phyloP scores from a whole-genome alignment of 2,888 invertebrate genomes.

The Agrotis exclamationis region DNA sequence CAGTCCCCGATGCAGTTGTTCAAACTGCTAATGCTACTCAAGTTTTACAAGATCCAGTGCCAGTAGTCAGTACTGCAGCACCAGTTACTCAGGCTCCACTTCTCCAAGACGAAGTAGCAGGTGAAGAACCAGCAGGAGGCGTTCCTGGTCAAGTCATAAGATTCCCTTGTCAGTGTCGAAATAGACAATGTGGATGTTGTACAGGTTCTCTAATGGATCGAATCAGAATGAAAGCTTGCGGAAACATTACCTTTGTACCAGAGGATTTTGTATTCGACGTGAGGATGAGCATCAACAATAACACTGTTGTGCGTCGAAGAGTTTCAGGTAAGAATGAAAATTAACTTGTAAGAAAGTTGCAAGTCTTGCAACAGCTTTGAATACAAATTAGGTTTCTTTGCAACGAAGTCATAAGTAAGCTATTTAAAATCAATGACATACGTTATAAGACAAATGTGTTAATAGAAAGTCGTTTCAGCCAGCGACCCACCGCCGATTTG shows the following conservation, averaged over 20 bases:
- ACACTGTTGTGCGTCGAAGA: conserved; percentile 93
- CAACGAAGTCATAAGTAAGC: conserved; percentile 21
- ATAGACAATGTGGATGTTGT: conserved; percentile 93
- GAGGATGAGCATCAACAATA: conserved; percentile 93
- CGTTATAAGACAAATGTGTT: conserved; percentile 31
- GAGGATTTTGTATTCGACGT: conserved; percentile 96
- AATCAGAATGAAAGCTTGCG: conserved; percentile 94
- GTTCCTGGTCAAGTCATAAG: conserved; percentile 87
- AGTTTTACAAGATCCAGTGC: conserved; percentile 60
- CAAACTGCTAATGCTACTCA: conserved; percentile 60
- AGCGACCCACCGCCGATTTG: conserved; percentile 94
- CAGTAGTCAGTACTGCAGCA: conserved; percentile 61
- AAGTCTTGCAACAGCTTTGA: conserved; percentile 49
- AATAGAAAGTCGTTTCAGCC: conserved; percentile 86
- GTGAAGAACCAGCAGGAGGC: conserved; percentile 63
- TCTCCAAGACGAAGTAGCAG: conserved; percentile 69
- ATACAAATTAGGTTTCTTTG: conserved; percentile 52
- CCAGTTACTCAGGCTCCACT: conserved; percentile 70
- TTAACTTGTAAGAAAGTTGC: conserved; percentile 39
- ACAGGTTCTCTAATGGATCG: conserved; percentile 92
- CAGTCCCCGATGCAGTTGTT: conserved; percentile 50
- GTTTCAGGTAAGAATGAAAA: conserved; percentile 92
- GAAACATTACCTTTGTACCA: conserved; percentile 94
- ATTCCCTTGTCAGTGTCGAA: conserved; percentile 92
- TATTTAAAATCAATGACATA: conserved; percentile 46